Evolutionary conservation across 2,797 vertebrate species (phyloP).

Genomic region (Calcarius lapponicus): DNA sequence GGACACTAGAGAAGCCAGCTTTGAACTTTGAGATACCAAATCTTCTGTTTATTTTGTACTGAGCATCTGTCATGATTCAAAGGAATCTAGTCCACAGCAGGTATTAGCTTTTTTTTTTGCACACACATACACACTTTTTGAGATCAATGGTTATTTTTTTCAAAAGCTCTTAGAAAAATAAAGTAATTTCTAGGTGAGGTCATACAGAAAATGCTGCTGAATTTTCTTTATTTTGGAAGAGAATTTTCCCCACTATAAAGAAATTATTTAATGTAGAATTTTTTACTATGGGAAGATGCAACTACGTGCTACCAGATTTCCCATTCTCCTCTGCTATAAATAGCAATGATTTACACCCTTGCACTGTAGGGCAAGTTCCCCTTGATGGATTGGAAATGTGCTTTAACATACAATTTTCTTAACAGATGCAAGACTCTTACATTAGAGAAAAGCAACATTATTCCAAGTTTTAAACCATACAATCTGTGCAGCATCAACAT

Average conservation of each 20-base stretch:
- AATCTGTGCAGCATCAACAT: background rate
- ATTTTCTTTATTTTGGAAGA: background rate
- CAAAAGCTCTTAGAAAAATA: background rate
- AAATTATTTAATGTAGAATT: background rate
- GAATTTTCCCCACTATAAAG: background rate
- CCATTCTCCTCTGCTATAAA: background rate
- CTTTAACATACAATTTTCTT: background rate
- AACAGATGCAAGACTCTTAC: background rate
- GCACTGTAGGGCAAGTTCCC: background rate
- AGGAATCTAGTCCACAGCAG: background rate
- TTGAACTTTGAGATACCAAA: background rate
- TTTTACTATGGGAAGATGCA: background rate
- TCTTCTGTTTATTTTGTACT: background rate
- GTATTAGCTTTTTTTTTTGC: background rate
- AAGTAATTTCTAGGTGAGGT: background rate
- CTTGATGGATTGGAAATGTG: background rate
- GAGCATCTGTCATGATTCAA: background rate
- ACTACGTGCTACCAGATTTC: background rate
- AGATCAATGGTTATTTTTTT: background rate
- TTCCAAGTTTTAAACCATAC: background rate
- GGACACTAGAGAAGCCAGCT: background rate
- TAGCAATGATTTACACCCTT: background rate
- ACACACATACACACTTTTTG: fast-evolving
- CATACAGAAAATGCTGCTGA: background rate
- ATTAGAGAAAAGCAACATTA: background rate